Percentiles rank a stretch among this genome's conserved stretches.
Conservation (phyloP, 92 coral and sea anemone species). For the Muricea muricata region DNA sequence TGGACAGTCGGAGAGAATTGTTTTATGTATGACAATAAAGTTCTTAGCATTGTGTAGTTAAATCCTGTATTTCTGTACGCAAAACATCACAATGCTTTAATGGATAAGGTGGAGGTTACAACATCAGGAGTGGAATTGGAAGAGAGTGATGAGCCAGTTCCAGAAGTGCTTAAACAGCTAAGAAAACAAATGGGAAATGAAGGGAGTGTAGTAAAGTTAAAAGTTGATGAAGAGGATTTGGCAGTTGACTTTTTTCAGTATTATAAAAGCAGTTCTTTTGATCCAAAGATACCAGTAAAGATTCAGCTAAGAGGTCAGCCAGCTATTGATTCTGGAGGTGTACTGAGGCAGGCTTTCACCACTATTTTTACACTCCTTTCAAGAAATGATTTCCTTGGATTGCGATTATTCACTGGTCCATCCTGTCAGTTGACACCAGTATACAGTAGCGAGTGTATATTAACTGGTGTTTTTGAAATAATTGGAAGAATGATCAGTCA, state of each 20-base stretch:
- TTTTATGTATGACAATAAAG: too few species aligned
- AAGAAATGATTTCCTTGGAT: constrained; percentile 42
- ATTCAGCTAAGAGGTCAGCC: constrained; percentile 53
- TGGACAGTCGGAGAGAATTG: too few species aligned
- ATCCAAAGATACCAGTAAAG: constrained; percentile 43
- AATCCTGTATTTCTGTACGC: too few species aligned
- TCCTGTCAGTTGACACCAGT: constrained; percentile 22
- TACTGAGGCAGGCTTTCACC: constrained; percentile 56
- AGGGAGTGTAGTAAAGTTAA: constrained; percentile 45
- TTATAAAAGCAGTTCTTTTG: constrained; percentile 52
- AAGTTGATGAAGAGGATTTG: constrained; percentile 66
- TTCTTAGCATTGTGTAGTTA: too few species aligned
- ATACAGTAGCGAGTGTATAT: constrained; percentile 53
- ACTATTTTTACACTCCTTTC: constrained; percentile 35
- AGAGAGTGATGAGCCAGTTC: constrained; percentile 3
- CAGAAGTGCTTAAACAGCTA: constrained; percentile 45
- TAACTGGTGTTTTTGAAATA: constrained; percentile 41
- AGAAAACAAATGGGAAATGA: constrained; percentile 44
- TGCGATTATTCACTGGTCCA: constrained; percentile 47
- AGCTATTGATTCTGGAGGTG: constrained; percentile 60
- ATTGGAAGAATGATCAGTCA: constrained; percentile 48
- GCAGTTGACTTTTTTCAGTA: constrained; percentile 64
- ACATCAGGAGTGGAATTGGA: background rate
- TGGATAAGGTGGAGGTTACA: background rate
- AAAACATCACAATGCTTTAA: too few species aligned